These are phyloP conservation scores for Malurus alboscapulatus DNA, from an alignment of 2,113 vertebrate species.

Conservation along the genomic window DNA sequence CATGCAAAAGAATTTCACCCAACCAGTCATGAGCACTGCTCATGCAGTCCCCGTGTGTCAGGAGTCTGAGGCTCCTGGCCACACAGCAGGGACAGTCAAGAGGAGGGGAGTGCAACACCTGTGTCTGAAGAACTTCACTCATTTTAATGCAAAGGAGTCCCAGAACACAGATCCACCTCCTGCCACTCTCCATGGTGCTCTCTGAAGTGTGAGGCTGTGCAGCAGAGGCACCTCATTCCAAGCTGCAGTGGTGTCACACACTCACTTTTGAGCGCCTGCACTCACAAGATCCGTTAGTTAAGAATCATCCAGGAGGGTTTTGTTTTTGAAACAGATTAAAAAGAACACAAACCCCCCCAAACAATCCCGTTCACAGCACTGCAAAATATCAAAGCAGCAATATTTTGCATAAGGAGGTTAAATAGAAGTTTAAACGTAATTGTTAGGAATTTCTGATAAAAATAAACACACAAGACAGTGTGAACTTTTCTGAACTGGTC, in stretches of 20 bases:
- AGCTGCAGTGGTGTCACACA: fast-evolving
- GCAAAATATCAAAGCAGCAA: neutral
- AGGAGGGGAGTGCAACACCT: neutral
- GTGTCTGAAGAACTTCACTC: neutral
- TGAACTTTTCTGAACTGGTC: neutral
- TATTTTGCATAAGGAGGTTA: neutral
- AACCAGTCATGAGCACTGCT: neutral
- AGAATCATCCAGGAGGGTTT: neutral
- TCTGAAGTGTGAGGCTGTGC: fast-evolving
- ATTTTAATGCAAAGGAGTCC: neutral
- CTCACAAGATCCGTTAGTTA: neutral
- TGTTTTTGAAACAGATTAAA: neutral
- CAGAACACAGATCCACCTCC: neutral
- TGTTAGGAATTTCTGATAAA: neutral
- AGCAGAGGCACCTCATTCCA: neutral
- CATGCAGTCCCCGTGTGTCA: neutral
- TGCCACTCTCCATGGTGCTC: neutral
- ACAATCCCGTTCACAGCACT: neutral
- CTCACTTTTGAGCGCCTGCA: neutral
- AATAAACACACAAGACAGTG: neutral
- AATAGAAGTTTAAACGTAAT: neutral
- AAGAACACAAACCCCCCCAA: fast-evolving
- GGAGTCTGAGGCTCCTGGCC: neutral
- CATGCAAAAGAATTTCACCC: neutral
- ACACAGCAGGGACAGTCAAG: neutral